Conservation (phyloP, 2,113 vertebrate species). For the Neogale vison region DNA sequence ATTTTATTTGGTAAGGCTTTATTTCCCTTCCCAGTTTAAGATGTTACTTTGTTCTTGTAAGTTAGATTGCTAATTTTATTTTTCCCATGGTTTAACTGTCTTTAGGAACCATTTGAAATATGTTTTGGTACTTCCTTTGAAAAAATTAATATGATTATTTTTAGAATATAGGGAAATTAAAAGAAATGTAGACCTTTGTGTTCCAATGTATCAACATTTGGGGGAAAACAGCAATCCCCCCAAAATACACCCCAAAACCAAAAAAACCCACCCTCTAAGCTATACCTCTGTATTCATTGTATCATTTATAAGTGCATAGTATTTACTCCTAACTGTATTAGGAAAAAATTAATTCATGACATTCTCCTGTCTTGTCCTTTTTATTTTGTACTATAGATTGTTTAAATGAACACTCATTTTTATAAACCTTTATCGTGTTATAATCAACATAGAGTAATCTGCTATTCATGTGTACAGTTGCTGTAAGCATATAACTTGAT, state of each 20-base stretch:
- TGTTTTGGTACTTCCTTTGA: neutral
- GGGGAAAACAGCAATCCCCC: neutral
- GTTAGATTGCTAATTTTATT: constrained; percentile 33
- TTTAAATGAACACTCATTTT: constrained; percentile 9
- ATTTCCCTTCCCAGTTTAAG: neutral
- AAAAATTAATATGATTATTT: constrained; percentile 2
- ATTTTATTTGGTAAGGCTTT: neutral
- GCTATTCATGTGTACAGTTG: neutral
- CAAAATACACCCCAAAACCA: neutral
- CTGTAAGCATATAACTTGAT: neutral
- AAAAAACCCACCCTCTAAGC: neutral
- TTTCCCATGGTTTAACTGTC: constrained; percentile 21
- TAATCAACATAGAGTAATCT: neutral
- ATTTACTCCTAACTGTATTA: neutral
- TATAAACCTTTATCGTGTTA: neutral
- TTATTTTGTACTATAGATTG: constrained; percentile 5
- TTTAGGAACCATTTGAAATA: constrained; percentile 31
- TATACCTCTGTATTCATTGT: neutral
- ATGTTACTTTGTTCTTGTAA: constrained; percentile 36
- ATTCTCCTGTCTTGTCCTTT: neutral
- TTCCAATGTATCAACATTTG: neutral
- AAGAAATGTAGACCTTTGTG: neutral
- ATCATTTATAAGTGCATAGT: neutral
- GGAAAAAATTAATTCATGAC: constrained; percentile 11
- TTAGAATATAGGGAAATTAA: neutral